Conservation (phyloP, 2,113 vertebrate species). For the Pseudopodoces humilis region DNA sequence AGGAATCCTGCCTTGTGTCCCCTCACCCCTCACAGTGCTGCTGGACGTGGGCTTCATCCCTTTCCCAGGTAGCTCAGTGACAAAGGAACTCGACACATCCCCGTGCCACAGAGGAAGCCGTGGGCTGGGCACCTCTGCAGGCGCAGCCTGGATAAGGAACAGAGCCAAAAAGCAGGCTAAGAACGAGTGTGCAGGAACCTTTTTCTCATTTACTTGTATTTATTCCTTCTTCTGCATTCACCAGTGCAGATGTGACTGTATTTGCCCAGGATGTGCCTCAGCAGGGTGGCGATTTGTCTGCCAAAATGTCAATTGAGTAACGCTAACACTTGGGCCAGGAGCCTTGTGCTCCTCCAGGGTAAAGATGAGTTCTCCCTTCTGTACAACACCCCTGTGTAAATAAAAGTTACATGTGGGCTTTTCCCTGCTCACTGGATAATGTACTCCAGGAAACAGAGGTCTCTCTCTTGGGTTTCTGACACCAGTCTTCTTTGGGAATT, state of each 20-base stretch:
- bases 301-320: not conserved
- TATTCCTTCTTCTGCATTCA: not conserved
- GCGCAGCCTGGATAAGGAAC: not conserved
- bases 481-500: not conserved
- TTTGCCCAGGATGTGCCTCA: not conserved
- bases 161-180: not conserved
- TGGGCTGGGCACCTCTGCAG: not conserved
- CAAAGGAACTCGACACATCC: not conserved
- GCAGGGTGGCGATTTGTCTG: not conserved
- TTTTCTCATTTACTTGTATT: not conserved
- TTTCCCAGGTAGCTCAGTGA: not conserved
- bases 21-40: not conserved
- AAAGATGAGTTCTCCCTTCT: not conserved
- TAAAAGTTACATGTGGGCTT: not conserved
- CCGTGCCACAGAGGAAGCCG: not conserved
- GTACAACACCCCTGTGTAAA: not conserved
- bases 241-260: not conserved
- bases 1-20: not conserved
- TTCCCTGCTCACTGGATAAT: not conserved
- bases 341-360: not conserved
- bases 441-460: not conserved
- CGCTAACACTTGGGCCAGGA: not conserved
- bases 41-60: rapidly evolving
- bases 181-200: not conserved
- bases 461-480: not conserved